A percentile compares a stretch with the other conserved stretches of the same genome.
Conservation (phyloP, 2,797 vertebrate genomes). For the Syndactyla subalaris region DNA sequence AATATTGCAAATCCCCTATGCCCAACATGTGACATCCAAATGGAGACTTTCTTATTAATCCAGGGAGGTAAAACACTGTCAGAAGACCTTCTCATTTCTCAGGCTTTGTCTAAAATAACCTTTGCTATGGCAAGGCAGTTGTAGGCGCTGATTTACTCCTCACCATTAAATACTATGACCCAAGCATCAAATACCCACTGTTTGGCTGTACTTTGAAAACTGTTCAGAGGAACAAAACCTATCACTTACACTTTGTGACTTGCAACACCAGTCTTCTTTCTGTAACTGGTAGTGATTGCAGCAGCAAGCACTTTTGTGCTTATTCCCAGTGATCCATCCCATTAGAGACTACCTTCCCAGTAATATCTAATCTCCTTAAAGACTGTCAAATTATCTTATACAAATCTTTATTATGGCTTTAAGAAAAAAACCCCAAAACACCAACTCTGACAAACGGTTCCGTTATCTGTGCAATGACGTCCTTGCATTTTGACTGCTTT, state of each 20-base stretch:
- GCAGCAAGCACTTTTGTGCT: background rate
- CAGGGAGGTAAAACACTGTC: background rate
- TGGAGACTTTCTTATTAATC: background rate
- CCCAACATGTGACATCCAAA: background rate
- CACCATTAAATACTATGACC: background rate
- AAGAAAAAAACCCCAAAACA: background rate
- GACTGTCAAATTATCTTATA: background rate
- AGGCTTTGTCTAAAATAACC: background rate
- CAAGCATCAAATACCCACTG: background rate
- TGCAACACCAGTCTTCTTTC: background rate
- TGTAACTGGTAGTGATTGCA: background rate
- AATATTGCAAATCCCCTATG: background rate
- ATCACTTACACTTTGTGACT: background rate
- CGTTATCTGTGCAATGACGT: background rate
- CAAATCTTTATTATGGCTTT: background rate
- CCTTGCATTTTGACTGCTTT: background rate
- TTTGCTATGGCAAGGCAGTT: background rate
- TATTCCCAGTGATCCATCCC: background rate
- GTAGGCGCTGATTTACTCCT: background rate
- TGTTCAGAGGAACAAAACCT: background rate
- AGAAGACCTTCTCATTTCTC: background rate
- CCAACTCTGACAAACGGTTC: background rate
- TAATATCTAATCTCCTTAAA: background rate
- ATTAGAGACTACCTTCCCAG: background rate
- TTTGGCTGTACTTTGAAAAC: background rate